Conservation (phyloP, 2,888 invertebrate species). For the Eupeodes luniger region DNA sequence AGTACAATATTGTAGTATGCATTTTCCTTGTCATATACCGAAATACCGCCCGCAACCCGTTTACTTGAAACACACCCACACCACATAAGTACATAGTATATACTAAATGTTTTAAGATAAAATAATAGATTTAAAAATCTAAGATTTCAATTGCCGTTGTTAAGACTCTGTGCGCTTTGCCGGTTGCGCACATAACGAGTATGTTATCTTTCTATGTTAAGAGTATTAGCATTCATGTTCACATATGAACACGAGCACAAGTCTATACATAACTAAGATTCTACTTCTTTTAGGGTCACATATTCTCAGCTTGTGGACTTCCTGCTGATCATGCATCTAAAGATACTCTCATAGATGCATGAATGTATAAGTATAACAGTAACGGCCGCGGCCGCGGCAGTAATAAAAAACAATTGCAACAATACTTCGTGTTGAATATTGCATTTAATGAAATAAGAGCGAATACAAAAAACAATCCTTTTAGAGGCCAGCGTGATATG, state of each 20-base stretch:
- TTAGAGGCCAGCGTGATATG: slow-evolving; percentile 53
- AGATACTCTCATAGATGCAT: not conserved
- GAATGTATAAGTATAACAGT: not conserved
- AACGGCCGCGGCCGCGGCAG: not conserved
- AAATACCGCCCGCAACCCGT: not conserved
- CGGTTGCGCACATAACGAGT: slow-evolving; percentile 6
- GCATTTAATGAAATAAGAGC: slow-evolving; percentile 43
- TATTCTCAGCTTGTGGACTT: slow-evolving; percentile 55
- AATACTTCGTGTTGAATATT: slow-evolving; percentile 32
- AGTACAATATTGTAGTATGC: not conserved
- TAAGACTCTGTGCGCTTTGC: slow-evolving; percentile 34
- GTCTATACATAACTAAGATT: slow-evolving; percentile 7
- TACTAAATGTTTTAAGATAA: slow-evolving; percentile 2
- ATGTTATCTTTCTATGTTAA: slow-evolving; percentile 38
- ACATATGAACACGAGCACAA: not conserved
- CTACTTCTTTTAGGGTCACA: slow-evolving; percentile 65
- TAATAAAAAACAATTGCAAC: slow-evolving; percentile 59
- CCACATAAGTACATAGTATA: not conserved
- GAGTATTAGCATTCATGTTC: slow-evolving; percentile 42
- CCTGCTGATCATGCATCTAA: slow-evolving; percentile 53
- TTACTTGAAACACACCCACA: slow-evolving; percentile 13
- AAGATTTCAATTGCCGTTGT: slow-evolving; percentile 47
- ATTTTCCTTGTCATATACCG: slow-evolving; percentile 13
- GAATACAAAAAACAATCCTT: slow-evolving; percentile 29
- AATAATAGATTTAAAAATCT: slow-evolving; percentile 43